These are phyloP conservation scores for Microcaecilia unicolor DNA, from an alignment of 2,797 vertebrate species.

Conservation along the genomic window DNA sequence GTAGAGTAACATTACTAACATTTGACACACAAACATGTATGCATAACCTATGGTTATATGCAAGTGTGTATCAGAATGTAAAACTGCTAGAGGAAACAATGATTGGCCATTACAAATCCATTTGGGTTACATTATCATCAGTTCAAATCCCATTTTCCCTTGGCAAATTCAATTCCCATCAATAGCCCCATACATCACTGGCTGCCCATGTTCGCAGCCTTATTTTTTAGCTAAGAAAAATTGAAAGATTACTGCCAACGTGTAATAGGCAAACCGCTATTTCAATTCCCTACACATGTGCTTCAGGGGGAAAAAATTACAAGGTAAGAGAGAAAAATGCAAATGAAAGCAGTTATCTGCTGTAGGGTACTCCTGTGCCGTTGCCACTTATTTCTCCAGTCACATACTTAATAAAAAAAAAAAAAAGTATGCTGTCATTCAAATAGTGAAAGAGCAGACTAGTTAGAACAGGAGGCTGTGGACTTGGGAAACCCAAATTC, in stretches of 20 bases:
- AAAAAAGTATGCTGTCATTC: no score
- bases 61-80: no score
- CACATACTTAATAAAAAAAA: no score
- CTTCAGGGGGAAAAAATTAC: slow-evolving; percentile 13
- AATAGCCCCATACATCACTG: slow-evolving; percentile 54
- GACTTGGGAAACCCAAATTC: no score
- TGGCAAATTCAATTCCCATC: slow-evolving; percentile 69
- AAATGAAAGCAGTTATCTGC: slow-evolving; percentile 54
- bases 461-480: no score
- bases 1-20: no score
- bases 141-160: slow-evolving; percentile 79
- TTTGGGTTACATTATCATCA: slow-evolving; percentile 68
- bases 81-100: slow-evolving; percentile 39
- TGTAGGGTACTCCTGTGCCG: slow-evolving; percentile 48
- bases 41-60: no score
- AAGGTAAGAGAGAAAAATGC: slow-evolving; percentile 46
- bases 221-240: slow-evolving; percentile 48
- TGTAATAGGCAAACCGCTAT: slow-evolving; percentile 48
- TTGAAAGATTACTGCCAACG: slow-evolving; percentile 49
- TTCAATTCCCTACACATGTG: slow-evolving; percentile 48
- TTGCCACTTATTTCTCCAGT: slow-evolving; percentile 43
- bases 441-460: no score
- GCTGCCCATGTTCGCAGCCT: slow-evolving; percentile 49
- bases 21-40: no score
- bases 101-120: slow-evolving; percentile 72